Base-by-base conservation (phyloP, 30 jellyfish, hydroid and myxozoan genomes). In the Phacellophora camtschatica region DNA sequence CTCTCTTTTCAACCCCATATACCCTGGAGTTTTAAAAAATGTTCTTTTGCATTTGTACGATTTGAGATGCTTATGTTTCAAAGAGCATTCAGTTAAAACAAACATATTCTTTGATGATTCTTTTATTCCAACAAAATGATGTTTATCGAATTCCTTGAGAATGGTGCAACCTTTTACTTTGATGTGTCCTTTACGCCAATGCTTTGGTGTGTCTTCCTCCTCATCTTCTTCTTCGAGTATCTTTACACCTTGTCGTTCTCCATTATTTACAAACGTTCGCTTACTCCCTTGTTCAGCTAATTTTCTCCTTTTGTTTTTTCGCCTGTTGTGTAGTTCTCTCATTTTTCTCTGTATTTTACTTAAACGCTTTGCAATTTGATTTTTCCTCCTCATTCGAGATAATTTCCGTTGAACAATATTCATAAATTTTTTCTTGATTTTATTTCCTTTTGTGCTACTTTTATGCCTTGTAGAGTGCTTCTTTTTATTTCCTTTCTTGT, bases 161-260 rank as follows among this genome's bases (percentile, higher is more conserved):
- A 45, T 54, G 4, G 64, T 51, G 66, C 94, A 82, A 11, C 48
- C 55, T 10, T 57, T 49, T 8, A 69, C 30, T 48, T 48, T 42
- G 50, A 82, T 37, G 10, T 48, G 86, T 5, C 86, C 94, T 12
- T 71, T 67, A 13, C 62, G 75, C 94, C 94, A 82, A 35, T 55
- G 86, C 33, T 71, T 82, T 24, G 94, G 94, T 25, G 34, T 63
- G 13, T 80, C 77, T 55, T 34, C 51, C 27, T 63, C 45, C 70
- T 31, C 23, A 19, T 32, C 30, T 24, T 77, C 77, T 68, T 32
- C 66, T 12, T 66, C 69, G 2, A 80, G 91, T n/a, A 72, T 2
- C 64, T 72, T 72, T 16, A 27, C 39, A 22, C 13, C 6, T 8
- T 41, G 10, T 32, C 24, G 36, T 20, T 28, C 42, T 10, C 31